These are phyloP conservation scores for Scopus umbretta DNA, from an alignment of 2,113 vertebrate species.

Conservation along the genomic window DNA sequence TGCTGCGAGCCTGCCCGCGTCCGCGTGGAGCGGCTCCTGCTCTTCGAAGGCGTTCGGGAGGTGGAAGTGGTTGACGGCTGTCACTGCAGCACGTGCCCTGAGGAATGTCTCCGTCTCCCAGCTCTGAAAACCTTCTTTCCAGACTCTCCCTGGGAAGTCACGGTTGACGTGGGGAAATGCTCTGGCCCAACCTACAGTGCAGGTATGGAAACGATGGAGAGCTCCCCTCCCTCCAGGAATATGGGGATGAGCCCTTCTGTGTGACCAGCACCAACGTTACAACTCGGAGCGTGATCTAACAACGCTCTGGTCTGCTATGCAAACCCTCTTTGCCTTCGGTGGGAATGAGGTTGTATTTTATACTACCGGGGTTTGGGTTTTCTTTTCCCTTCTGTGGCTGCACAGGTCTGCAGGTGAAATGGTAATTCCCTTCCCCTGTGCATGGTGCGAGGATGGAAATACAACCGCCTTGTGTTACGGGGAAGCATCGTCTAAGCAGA, in stretches of 20 bases:
- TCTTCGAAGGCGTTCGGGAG: constrained; percentile 64
- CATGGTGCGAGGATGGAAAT: not conserved
- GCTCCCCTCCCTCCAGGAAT: not conserved
- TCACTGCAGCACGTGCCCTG: constrained; percentile 65
- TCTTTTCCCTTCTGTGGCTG: not conserved
- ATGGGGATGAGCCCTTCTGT: accelerated
- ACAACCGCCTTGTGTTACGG: accelerated
- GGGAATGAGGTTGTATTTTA: not conserved
- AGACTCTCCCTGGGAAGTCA: constrained; percentile 73
- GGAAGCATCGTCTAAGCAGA: not conserved
- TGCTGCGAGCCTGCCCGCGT: constrained; percentile 64
- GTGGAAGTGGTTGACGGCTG: constrained; percentile 74
- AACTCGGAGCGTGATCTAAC: not conserved
- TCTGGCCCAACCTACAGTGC: constrained; percentile 45
- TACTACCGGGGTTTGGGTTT: not conserved
- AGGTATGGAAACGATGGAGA: constrained; percentile 12
- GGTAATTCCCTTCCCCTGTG: not conserved
- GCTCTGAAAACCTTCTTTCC: constrained; percentile 75
- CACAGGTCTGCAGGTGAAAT: not conserved
- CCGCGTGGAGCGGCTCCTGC: constrained; percentile 64
- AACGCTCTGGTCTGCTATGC: accelerated
- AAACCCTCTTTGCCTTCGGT: not conserved
- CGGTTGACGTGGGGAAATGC: constrained; percentile 72
- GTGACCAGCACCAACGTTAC: not conserved
- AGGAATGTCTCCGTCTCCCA: constrained; percentile 64